Percentiles rank a stretch among this genome's conserved stretches.
Conservation (phyloP, 2,113 vertebrate species). For the Chionomys nivalis region DNA sequence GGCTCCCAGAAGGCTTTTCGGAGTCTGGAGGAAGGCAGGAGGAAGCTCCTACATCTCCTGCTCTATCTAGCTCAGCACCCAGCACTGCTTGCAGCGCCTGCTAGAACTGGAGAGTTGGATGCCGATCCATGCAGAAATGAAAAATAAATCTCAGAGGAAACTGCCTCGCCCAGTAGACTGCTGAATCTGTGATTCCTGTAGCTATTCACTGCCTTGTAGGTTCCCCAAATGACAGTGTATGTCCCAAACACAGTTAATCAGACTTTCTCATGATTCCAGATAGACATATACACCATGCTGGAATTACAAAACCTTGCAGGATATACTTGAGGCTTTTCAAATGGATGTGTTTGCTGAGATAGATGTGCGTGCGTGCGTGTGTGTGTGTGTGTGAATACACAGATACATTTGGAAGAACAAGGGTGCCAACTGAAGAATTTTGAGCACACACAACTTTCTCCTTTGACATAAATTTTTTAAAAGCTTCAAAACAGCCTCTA, state of each 20-base stretch:
- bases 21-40: background rate
- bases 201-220: background rate
- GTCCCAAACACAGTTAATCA: background rate
- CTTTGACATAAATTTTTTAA: background rate
- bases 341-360: background rate
- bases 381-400: too few species aligned
- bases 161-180: background rate
- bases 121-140: background rate
- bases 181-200: background rate
- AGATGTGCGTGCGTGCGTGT: too few species aligned
- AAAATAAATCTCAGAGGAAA: background rate
- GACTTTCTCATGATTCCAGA: background rate
- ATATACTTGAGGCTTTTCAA: background rate
- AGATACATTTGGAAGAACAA: background rate
- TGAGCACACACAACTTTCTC: background rate
- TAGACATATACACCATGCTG: conserved; percentile 13
- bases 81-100: background rate
- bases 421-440: background rate
- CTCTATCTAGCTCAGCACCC: background rate
- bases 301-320: background rate
- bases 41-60: background rate
- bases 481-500: conserved; percentile 44
- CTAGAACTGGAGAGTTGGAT: background rate
- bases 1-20: background rate
- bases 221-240: background rate